Evolutionary conservation across 2,888 invertebrate genomes (phyloP), one percentile per base, ranked within the genome.

Genomic region (Dynastes hyllus): DNA sequence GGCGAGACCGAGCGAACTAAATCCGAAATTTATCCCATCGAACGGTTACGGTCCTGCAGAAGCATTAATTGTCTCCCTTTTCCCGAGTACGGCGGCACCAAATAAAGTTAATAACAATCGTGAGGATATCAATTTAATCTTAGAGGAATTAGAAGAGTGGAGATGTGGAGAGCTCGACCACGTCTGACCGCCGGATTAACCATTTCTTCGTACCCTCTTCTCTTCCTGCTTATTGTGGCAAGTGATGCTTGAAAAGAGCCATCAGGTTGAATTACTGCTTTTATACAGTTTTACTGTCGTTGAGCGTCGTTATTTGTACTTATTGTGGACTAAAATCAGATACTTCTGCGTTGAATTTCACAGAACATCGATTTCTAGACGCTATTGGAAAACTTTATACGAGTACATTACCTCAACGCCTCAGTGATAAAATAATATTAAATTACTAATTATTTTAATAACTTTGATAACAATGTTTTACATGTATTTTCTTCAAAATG

Each of bases 61-160:
- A 32, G 58, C 73, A 73, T 73, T 73, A 73, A 73, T 73, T 73
- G 73, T 71, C 73, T 40, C 73, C 73, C 27, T 58, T 73, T 73
- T 40, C 58, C 58, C 27, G 16, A 73, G 73, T 27, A 69, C 29
- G 51, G 58, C 58, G 32, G 73, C 58, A 22, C 55, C 78, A 71
- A 81, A 79, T 81, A 79, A 79, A 81, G 79, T 79, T 81, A 81
- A 79, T 81, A 81, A 81, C 79, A 78, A 76, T 78, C 75, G 78
- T 65, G 73, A 55, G 79, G 81, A 81, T 81, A 81, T 79, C 81
- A 81, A 81, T 81, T 81, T 81, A 81, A 81, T 81, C 81, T 73
- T 58, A 37, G 58, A 73, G 73, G 73, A 73, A 73, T 73, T 73
- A 73, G 73, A 73, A 58, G 58, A 73, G 73, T 73, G 61, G 73